Base-by-base conservation (phyloP, 2,888 invertebrate species). In the Odontomyia ornata region DNA sequence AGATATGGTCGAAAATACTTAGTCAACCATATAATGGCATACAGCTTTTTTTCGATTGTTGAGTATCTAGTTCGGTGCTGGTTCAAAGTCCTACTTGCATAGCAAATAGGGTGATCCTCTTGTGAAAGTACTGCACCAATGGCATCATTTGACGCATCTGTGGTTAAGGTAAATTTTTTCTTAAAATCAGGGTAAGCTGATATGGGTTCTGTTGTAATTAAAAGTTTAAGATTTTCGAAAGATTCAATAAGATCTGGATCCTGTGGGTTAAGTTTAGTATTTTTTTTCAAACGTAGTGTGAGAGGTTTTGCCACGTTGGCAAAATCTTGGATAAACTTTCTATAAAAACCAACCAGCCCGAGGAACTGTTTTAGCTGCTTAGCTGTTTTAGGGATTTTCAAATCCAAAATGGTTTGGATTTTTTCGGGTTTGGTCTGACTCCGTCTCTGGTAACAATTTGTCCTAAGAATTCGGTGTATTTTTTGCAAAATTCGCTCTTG, bases 41-140 rank as follows among this genome's bases (percentile, higher is more conserved):
- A 4, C 47, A n/a, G n/a, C n/a, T n/a, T n/a, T 47, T 71, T 71
- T 21, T 71, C 71, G 4, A 71, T 25, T 47, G 71, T 52, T 2
- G 47, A 13, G 80, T 79, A 15, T 73, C 73, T 4, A 79, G 60
- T 15, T 30, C 79, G 78, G 30, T 80, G 79, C 4, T 79, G 75
- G 23, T 79, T 80, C 18, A 79, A 72, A 7, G 79, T 79, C n/a
- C 80, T 73, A 28, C 78, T 79, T 1, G 79, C 80, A 73, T 60
- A 80, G 36, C 78, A 76, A 43, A 80, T 60, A 18, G 78, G 80
- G 25, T 79, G 76, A 56, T 65, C 46, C 4, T 76, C 62, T 21
- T 83, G 83, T 5, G 80, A 79, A 11, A 83, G 62, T 3, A 83
- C 80, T 0, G 77, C 80, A 0, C 82, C 83, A 0, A 82, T n/a